Conservation (phyloP, 2,113 vertebrate species). For the Mionectes macconnelli region DNA sequence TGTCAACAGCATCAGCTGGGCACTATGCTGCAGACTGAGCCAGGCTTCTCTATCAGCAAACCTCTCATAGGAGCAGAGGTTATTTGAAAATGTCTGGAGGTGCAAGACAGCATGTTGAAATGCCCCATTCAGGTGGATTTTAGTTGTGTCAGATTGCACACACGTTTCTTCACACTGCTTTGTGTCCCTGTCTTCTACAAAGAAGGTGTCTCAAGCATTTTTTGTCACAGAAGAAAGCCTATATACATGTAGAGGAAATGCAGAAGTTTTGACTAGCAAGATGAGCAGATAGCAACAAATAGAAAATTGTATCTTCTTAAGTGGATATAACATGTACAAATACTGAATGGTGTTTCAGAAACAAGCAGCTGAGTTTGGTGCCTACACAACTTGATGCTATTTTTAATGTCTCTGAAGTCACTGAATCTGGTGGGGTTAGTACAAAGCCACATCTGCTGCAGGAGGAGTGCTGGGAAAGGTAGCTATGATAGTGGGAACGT, state of each 20-base stretch:
- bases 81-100: neutral
- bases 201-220: neutral
- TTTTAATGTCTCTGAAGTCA: neutral
- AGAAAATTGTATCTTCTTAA: neutral
- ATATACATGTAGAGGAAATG: neutral
- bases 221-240: neutral
- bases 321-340: neutral
- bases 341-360: neutral
- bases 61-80: neutral
- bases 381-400: neutral
- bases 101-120: neutral
- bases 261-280: neutral
- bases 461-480: neutral
- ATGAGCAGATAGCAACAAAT: neutral
- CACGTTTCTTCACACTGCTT: accelerated
- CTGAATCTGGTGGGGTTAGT: neutral
- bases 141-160: neutral
- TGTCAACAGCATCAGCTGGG: neutral
- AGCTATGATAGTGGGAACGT: neutral
- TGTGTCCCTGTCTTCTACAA: neutral
- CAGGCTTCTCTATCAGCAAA: neutral
- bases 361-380: neutral
- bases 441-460: neutral
- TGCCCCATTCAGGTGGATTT: neutral
- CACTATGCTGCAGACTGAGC: neutral